Evolutionary conservation across 2,888 invertebrate genomes (phyloP), one percentile per base, ranked within the genome.

Genomic region (Zaprionus lineosus): DNA sequence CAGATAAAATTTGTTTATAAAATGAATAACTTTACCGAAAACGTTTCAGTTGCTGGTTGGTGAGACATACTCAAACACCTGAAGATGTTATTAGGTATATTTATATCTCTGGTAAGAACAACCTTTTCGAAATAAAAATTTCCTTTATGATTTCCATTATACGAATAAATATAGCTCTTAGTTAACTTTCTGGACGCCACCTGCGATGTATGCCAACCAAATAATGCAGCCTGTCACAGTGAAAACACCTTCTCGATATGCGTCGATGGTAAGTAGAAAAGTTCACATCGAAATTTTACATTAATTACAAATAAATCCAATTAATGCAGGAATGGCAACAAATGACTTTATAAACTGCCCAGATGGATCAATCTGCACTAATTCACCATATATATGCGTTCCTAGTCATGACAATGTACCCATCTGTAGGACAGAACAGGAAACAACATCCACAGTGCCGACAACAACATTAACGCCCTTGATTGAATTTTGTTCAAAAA

Each of bases 191-290:
- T 64, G 7, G 15, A 28, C 8, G 75, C 67, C 11, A 28, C 19
- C 1, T 78, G 77, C 44, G 56, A 82, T 52, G 66, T 74, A 12
- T 78, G 77, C 6, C 71, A 61, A 12, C 11, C 12, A 4, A 51
- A 40, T 9, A 53, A 28, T 2, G 59, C 46, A 14, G 85, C 83
- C 6, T 78, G 85, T 12, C 85, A 62, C 8, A 71, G 34, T 26
- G 53, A 58, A 9, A 71, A 57, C 3, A 62, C 39, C 3, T 78
- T 55, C 43, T 84, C 77, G 5, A 44, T 82, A 21, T 78, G 77
- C 31, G n/a, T 46, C 0, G 1, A 31, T 6, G 71, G 75, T 75
- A 0, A 36, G 16, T 28, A 44, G 71, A 83, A 82, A 0, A 36
- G 16, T 28, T 40, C 15, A 3, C 16, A 34, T 8, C n/a, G 16